Conservation (phyloP, 2,113 vertebrate genomes). For the Boulengeromyrus knoepffleri region DNA sequence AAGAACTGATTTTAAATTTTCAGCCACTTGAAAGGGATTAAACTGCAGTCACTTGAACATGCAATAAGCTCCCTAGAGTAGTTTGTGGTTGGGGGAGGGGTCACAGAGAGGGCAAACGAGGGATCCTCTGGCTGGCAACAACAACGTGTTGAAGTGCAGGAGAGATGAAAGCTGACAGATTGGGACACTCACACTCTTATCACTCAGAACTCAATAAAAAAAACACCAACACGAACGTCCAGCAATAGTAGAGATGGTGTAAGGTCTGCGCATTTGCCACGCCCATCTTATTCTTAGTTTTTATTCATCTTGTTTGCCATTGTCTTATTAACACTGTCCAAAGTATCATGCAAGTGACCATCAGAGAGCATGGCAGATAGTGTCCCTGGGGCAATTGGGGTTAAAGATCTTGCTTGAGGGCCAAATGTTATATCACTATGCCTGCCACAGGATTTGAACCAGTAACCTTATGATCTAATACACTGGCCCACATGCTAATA, state of each 20-base stretch:
- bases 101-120: conserved; percentile 25
- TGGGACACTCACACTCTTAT: conserved; percentile 38
- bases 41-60: conserved; percentile 18
- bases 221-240: conserved; percentile 2
- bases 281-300: background rate
- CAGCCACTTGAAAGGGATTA: conserved; percentile 13
- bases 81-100: conserved; percentile 22
- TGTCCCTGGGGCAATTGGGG: background rate
- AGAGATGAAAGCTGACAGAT: conserved; percentile 51
- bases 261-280: background rate
- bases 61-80: conserved; percentile 25
- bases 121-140: conserved; percentile 3
- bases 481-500: background rate
- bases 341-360: background rate
- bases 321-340: background rate
- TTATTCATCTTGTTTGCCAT: background rate
- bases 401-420: background rate
- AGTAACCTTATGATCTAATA: background rate
- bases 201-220: background rate
- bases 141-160: conserved; percentile 15
- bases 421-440: background rate
- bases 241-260: conserved; percentile 25
- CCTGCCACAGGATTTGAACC: background rate
- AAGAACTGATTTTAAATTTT: conserved; percentile 5
- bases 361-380: background rate